Conservation (phyloP, 2,797 vertebrate species). For the Thalassophryne amazonica region DNA sequence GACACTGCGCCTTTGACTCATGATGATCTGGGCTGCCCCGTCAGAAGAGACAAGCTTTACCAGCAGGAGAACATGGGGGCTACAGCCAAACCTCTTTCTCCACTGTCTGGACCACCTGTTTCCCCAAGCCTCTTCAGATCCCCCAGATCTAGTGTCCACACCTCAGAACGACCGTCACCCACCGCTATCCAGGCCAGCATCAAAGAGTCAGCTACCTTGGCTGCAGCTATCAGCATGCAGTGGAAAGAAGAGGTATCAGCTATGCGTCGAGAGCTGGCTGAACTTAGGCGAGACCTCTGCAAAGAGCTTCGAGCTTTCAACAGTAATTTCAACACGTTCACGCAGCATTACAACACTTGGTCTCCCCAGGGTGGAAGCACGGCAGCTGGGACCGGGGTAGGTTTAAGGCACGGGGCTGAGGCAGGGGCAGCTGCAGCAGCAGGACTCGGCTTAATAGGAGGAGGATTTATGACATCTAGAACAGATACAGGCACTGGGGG, state of each 20-base stretch:
- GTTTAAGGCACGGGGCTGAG: conserved; percentile 23
- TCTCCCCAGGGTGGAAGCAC: conserved; percentile 69
- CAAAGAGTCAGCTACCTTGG: conserved; percentile 80
- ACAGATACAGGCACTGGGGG: conserved; percentile 37
- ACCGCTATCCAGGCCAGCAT: conserved; percentile 82
- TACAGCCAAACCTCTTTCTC: conserved; percentile 70
- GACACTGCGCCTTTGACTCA: conserved; percentile 76
- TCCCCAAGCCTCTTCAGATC: conserved; percentile 74
- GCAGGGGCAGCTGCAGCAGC: conserved; percentile 10
- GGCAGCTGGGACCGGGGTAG: conserved; percentile 40
- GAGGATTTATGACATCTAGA: conserved; percentile 21
- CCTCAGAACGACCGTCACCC: conserved; percentile 69
- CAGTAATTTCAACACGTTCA: conserved; percentile 80
- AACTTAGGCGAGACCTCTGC: conserved; percentile 80
- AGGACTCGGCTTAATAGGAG: not conserved
- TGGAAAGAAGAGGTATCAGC: conserved; percentile 83
- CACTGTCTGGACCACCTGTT: conserved; percentile 72
- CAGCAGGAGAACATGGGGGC: conserved; percentile 68
- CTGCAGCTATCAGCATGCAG: conserved; percentile 81
- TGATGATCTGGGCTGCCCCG: conserved; percentile 75
- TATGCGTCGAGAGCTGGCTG: conserved; percentile 79
- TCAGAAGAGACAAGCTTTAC: conserved; percentile 76
- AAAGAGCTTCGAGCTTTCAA: conserved; percentile 81
- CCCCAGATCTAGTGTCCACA: conserved; percentile 48
- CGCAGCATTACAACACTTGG: conserved; percentile 83